A percentile compares a stretch with the other conserved stretches of the same genome.
phyloP scores from a whole-genome alignment of 2,797 vertebrate species.

The Pteronotus mesoamericanus region DNA sequence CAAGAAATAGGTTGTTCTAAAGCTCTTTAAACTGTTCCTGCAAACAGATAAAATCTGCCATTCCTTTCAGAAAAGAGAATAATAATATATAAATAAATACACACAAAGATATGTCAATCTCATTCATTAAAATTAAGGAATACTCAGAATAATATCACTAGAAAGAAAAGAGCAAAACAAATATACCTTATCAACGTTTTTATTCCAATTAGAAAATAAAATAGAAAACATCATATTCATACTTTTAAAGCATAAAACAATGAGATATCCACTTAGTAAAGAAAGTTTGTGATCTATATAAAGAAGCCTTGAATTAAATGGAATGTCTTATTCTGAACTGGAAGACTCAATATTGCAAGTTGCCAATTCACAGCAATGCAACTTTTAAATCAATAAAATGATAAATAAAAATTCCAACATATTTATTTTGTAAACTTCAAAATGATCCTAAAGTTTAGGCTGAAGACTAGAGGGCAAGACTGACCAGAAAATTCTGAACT shows the following conservation, averaged over 20 bases:
- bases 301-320: not conserved
- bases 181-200: not conserved
- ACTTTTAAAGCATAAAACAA: not conserved
- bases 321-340: not conserved
- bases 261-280: not conserved
- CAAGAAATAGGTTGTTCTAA: not conserved
- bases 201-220: not conserved
- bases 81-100: not conserved
- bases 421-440: not conserved
- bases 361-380: not conserved
- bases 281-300: not conserved
- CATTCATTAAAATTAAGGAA: not conserved
- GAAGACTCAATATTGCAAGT: not conserved
- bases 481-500: not conserved
- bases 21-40: not conserved
- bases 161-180: not conserved
- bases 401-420: not conserved
- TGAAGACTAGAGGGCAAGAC: not conserved
- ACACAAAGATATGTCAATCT: not conserved
- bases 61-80: not conserved
- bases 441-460: not conserved
- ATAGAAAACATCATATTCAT: not conserved
- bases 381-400: not conserved
- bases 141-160: not conserved
- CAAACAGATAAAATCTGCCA: not conserved